Evolutionary conservation across 1,140 invertebrate genomes (phyloP).

Genomic region (Luehdorfia chinensis): DNA sequence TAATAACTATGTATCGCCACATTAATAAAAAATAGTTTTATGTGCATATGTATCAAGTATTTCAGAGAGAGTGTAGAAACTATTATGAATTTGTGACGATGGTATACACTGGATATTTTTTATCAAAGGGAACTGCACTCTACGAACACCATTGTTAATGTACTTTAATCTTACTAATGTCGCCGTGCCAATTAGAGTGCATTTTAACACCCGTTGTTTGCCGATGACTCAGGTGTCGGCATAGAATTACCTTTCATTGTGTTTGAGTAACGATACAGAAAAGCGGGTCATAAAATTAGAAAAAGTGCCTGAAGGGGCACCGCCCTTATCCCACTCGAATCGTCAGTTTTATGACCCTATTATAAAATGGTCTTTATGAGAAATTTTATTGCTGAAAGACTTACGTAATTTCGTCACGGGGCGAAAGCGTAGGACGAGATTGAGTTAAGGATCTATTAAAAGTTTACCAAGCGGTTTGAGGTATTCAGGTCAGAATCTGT

Average conservation of each 20-base stretch:
- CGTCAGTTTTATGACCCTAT: constrained; percentile 65
- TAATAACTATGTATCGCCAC: too few species aligned
- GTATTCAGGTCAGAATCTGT: constrained; percentile 44
- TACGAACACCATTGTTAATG: too few species aligned
- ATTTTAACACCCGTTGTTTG: background rate
- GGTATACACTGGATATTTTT: too few species aligned
- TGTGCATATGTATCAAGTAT: too few species aligned
- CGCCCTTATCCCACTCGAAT: constrained; percentile 36
- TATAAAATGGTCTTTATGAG: constrained; percentile 73
- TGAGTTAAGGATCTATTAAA: constrained; percentile 59
- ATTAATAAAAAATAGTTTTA: too few species aligned
- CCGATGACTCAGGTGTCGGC: constrained; percentile 29
- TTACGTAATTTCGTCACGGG: constrained; percentile 64
- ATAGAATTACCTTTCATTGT: constrained; percentile 37
- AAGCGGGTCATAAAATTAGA: constrained; percentile 48
- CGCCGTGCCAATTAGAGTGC: too few species aligned
- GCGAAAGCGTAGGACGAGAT: constrained; percentile 56
- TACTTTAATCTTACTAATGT: too few species aligned
- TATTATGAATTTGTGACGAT: too few species aligned
- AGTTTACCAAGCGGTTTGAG: constrained; percentile 38
- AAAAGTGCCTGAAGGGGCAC: constrained; percentile 38
- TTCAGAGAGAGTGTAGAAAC: too few species aligned
- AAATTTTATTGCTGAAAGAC: constrained; percentile 66
- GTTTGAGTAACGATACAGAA: constrained; percentile 35
- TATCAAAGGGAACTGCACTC: too few species aligned